phyloP scores from a whole-genome alignment of 2,797 vertebrate species.

The Microcaecilia unicolor region DNA sequence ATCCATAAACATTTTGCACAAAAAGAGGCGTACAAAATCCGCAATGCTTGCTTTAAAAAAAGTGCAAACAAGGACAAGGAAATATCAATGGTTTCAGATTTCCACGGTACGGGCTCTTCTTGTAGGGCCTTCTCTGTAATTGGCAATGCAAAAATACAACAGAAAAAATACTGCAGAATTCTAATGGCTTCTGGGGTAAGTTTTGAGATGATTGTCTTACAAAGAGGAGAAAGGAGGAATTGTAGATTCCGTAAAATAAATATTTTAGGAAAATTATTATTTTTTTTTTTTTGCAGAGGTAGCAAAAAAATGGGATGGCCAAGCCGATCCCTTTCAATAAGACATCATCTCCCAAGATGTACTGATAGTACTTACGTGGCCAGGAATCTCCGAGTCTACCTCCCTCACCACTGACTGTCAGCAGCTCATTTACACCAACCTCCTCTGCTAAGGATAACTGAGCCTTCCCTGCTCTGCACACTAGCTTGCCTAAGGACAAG shows the following conservation, averaged over 20 bases:
- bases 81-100: slow-evolving; percentile 42
- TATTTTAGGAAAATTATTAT: background rate
- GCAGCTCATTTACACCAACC: slow-evolving; percentile 51
- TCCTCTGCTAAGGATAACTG: slow-evolving; percentile 44
- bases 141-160: slow-evolving; percentile 38
- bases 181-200: slow-evolving; percentile 28
- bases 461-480: slow-evolving; percentile 27
- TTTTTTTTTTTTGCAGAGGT: background rate
- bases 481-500: slow-evolving; percentile 28
- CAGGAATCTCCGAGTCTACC: slow-evolving; percentile 55
- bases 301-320: slow-evolving; percentile 54
- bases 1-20: too few relatives aligned
- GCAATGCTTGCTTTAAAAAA: too few relatives aligned
- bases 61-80: slow-evolving; percentile 31
- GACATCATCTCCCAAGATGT: slow-evolving; percentile 65
- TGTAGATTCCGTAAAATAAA: background rate
- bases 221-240: too few relatives aligned
- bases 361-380: slow-evolving; percentile 80
- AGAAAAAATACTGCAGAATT: slow-evolving; percentile 33
- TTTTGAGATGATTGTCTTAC: slow-evolving; percentile 37
- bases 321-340: slow-evolving; percentile 76
- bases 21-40: too few relatives aligned
- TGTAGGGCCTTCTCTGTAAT: slow-evolving; percentile 44
- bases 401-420: slow-evolving; percentile 43
- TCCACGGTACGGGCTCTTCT: slow-evolving; percentile 8